Percentiles rank a stretch among this genome's conserved stretches.
These are phyloP conservation scores for Trididemnum miniatum DNA, from an alignment of 23 tunicate genomes.

Conservation along the genomic window DNA sequence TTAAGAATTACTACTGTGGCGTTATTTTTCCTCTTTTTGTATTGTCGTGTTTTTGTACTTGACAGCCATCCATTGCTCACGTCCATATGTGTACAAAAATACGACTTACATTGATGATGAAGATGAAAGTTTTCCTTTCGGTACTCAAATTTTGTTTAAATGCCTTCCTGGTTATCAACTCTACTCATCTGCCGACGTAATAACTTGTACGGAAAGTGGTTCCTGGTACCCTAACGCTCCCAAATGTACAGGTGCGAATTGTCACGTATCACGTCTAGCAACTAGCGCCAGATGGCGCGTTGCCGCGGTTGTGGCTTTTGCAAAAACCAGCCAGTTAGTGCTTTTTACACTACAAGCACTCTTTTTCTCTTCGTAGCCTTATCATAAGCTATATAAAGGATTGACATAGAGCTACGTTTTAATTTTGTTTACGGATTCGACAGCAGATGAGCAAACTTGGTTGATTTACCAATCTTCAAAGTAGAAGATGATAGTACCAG, in stretches of 20 bases:
- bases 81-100: background rate
- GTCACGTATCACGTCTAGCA: too few relatives aligned
- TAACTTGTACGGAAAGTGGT: constrained; percentile 10
- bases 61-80: constrained; percentile 5
- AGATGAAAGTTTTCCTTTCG: background rate
- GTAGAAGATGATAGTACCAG: too few relatives aligned
- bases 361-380: background rate
- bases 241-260: constrained; percentile 21
- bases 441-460: too few relatives aligned
- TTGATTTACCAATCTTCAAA: too few relatives aligned
- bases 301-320: background rate
- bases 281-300: too few relatives aligned
- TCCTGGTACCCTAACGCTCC: constrained; percentile 13
- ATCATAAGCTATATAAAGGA: too few relatives aligned
- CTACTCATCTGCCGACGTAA: background rate
- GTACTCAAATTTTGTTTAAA: background rate
- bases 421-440: too few relatives aligned
- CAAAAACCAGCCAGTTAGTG: background rate
- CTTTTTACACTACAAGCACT: background rate
- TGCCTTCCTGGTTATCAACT: constrained; percentile 1
- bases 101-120: constrained; percentile 7
- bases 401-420: too few relatives aligned
- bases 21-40: too few relatives aligned
- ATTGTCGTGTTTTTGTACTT: too few relatives aligned
- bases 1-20: too few relatives aligned